phyloP scores from a whole-genome alignment of 2,888 invertebrate genomes.

The Hypomecis punctinalis region DNA sequence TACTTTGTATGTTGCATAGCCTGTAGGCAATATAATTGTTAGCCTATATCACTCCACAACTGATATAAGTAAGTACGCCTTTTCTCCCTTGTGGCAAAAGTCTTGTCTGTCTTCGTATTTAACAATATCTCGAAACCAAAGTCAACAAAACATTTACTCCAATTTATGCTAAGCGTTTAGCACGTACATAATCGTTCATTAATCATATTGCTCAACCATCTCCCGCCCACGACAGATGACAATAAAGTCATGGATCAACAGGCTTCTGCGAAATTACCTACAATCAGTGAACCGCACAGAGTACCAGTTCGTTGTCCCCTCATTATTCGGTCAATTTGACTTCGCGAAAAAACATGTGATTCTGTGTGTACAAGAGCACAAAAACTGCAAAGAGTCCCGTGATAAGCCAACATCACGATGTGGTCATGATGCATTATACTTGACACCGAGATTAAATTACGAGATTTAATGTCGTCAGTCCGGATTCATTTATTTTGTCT shows the following conservation, averaged over 20 bases:
- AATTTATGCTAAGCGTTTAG: neutral
- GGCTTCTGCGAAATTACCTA: slow-evolving; percentile 18
- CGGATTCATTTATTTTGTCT: neutral
- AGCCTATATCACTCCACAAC: no score
- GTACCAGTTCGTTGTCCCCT: slow-evolving; percentile 35
- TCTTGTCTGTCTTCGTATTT: no score
- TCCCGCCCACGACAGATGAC: slow-evolving; percentile 22
- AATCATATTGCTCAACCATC: slow-evolving; percentile 15
- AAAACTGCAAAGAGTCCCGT: slow-evolving; percentile 12
- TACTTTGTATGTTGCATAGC: no score
- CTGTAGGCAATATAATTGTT: no score
- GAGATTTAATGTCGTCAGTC: neutral
- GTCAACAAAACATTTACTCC: neutral
- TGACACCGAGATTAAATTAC: neutral
- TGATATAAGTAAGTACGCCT: no score
- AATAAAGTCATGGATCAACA: slow-evolving; percentile 31
- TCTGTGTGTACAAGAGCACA: neutral
- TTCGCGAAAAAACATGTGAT: slow-evolving; percentile 20
- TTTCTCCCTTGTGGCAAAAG: no score
- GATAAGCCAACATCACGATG: neutral
- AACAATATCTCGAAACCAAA: no score
- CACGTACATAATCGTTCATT: neutral
- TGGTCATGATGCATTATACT: neutral
- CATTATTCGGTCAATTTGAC: slow-evolving; percentile 29
- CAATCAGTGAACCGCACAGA: slow-evolving; percentile 35